A percentile compares a stretch with the other conserved stretches of the same genome.
Evolutionary conservation across 2,797 vertebrate genomes (phyloP).

Genomic region (Neosilurus mollespiculum): DNA sequence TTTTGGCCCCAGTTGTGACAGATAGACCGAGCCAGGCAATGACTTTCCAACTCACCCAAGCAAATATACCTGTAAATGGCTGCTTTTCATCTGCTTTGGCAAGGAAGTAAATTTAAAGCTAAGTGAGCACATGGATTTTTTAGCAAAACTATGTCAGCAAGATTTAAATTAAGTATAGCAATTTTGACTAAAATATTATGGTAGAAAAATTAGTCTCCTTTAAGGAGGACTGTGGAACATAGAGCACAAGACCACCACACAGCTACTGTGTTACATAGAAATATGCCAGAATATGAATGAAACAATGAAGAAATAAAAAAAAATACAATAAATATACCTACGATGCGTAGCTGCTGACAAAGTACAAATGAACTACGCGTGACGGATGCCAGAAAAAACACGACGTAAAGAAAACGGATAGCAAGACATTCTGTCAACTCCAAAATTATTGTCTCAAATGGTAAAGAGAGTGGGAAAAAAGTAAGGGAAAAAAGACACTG

Average conservation of each 20-base stretch:
- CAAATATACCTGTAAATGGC: conserved; percentile 35
- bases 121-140: conserved; percentile 14
- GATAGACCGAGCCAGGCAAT: conserved; percentile 51
- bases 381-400: neutral
- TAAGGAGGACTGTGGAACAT: neutral
- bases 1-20: conserved; percentile 40
- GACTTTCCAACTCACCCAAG: conserved; percentile 21
- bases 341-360: neutral
- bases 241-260: neutral
- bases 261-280: neutral
- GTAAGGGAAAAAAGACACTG: neutral
- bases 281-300: neutral
- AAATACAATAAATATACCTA: neutral
- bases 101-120: conserved; percentile 28
- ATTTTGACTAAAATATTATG: neutral
- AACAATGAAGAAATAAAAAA: no score
- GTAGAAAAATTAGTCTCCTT: neutral
- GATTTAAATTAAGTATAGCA: conserved; percentile 12
- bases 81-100: conserved; percentile 44
- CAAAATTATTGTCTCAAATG: neutral
- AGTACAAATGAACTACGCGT: neutral
- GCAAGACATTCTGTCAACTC: neutral
- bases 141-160: conserved; percentile 33
- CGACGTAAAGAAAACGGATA: neutral
- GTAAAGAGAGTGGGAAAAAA: neutral